A percentile compares a stretch with the other conserved stretches of the same genome.
These are phyloP conservation scores for Cossypha heuglini DNA, from an alignment of 2,797 vertebrate species.

Conservation along the genomic window DNA sequence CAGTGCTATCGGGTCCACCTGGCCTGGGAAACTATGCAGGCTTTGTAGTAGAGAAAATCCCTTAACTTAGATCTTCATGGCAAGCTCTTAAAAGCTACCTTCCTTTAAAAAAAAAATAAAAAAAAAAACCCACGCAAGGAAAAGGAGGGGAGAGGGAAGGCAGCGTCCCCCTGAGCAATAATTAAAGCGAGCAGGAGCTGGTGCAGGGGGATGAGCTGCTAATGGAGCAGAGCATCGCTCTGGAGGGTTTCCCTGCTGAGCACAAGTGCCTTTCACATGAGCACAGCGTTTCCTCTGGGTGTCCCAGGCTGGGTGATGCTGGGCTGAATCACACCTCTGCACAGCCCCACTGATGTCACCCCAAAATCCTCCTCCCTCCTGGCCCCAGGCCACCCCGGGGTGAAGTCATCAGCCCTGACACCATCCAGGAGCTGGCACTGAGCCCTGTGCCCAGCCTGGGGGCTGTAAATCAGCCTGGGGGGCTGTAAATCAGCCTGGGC, in stretches of 20 bases:
- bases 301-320: neutral
- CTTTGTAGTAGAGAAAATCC: slow-evolving; percentile 56
- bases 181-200: neutral
- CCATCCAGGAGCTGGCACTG: neutral
- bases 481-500: neutral
- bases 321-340: neutral
- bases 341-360: neutral
- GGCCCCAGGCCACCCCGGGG: neutral
- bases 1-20: slow-evolving; percentile 61
- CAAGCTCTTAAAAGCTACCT: slow-evolving; percentile 44
- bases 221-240: neutral
- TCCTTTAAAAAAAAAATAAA: neutral
- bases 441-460: neutral
- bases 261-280: neutral
- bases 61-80: slow-evolving; percentile 62
- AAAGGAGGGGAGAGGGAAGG: neutral
- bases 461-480: neutral
- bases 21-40: slow-evolving; percentile 64
- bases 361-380: neutral
- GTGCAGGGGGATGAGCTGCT: neutral
- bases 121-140: neutral
- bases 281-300: neutral
- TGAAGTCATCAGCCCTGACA: neutral
- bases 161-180: neutral
- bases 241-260: neutral